Evolutionary conservation across 1,140 invertebrate species (phyloP).

Genomic region (Aphelinus atriplicis): DNA sequence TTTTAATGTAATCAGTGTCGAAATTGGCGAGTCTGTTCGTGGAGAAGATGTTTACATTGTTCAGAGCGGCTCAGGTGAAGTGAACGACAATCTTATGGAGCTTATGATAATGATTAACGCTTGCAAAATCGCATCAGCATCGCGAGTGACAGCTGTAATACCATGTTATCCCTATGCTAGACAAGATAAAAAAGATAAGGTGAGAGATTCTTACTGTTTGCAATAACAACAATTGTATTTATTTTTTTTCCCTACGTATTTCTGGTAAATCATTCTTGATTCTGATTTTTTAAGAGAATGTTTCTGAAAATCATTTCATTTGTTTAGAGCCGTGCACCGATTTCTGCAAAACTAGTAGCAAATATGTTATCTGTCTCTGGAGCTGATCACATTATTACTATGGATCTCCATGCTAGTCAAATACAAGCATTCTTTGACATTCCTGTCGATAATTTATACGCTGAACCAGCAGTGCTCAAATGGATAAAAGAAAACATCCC

Average conservation of each 20-base stretch:
- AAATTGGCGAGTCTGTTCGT: conserved; percentile 97
- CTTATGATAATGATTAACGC: conserved; percentile 99
- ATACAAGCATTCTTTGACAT: conserved; percentile 99
- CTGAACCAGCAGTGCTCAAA: conserved; percentile 97
- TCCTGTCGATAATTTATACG: conserved; percentile 98
- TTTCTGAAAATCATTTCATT: conserved; percentile 19
- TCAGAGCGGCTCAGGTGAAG: conserved; percentile 96
- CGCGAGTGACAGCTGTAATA: conserved; percentile 97
- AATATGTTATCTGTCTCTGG: conserved; percentile 98
- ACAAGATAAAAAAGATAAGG: conserved; percentile 99
- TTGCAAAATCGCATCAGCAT: conserved; percentile 99
- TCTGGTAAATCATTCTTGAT: not conserved
- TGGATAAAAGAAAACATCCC: conserved; percentile 99
- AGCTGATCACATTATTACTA: conserved; percentile 99
- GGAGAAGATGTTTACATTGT: conserved; percentile 99
- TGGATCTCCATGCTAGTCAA: conserved; percentile 99
- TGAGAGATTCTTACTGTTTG: conserved; percentile 57
- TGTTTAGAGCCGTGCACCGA: conserved; percentile 92
- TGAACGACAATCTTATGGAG: conserved; percentile 99
- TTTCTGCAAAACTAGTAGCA: conserved; percentile 97
- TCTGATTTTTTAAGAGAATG: not conserved
- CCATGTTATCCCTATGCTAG: conserved; percentile 98
- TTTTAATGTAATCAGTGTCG: conserved; percentile 77
- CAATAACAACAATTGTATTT: too few relatives aligned
- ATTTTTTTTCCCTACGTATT: not conserved